These are phyloP conservation scores for Anguilla marmorata DNA, from an alignment of 2,797 vertebrate species.

Conservation along the genomic window DNA sequence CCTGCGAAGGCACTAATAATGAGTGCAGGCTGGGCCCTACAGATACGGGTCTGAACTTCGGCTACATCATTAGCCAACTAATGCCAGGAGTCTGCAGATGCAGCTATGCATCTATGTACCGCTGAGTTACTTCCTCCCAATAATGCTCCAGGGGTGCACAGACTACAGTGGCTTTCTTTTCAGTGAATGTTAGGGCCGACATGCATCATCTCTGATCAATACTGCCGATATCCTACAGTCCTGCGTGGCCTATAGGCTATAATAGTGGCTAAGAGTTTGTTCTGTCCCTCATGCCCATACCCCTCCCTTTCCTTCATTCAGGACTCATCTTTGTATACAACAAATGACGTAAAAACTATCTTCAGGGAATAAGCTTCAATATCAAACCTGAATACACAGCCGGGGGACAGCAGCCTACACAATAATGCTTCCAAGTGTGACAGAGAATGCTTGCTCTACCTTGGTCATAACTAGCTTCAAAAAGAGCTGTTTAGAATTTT, in stretches of 20 bases:
- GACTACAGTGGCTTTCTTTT: neutral
- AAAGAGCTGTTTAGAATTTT: neutral
- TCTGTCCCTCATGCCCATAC: neutral
- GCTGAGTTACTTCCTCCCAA: neutral
- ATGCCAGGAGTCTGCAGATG: neutral
- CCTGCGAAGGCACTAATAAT: neutral
- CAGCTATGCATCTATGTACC: neutral
- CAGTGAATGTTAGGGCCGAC: too few species aligned
- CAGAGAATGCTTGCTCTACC: too few species aligned
- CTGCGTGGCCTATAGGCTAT: neutral
- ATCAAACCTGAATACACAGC: neutral
- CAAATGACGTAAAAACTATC: neutral
- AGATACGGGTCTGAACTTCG: neutral
- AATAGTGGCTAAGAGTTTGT: too few species aligned
- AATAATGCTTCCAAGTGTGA: neutral
- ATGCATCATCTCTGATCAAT: neutral
- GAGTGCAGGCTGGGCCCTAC: neutral
- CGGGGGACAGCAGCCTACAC: neutral
- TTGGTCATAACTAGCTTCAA: neutral
- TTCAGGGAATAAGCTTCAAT: neutral
- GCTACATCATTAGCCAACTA: neutral
- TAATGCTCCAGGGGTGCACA: neutral
- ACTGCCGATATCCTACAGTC: neutral
- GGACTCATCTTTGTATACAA: neutral
- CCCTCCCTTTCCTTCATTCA: neutral